phyloP scores from a whole-genome alignment of 2,113 vertebrate genomes.

The Takifugu flavidus region DNA sequence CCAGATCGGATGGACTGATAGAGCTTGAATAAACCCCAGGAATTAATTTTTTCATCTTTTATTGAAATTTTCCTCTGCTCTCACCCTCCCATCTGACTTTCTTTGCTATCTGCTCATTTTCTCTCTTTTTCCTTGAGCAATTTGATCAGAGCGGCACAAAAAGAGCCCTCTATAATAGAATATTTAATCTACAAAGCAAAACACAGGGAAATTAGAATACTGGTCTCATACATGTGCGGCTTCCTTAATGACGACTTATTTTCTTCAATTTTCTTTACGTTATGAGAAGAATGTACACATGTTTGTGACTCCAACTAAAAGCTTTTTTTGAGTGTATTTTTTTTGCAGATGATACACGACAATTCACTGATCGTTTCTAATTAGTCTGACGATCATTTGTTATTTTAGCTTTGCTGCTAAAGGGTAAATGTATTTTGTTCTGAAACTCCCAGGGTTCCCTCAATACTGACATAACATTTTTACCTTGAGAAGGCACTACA shows the following conservation, averaged over 20 bases:
- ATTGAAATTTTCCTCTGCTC: conserved; percentile 28
- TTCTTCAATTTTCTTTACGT: neutral
- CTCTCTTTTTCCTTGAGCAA: conserved; percentile 39
- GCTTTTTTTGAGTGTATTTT: no score
- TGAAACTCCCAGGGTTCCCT: no score
- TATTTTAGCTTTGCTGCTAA: no score
- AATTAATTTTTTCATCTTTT: conserved; percentile 49
- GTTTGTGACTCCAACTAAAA: no score
- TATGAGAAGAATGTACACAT: no score
- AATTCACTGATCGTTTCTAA: no score
- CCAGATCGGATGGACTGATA: conserved; percentile 45
- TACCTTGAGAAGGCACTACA: no score
- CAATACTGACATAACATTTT: no score
- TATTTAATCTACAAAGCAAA: conserved; percentile 60
- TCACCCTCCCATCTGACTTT: conserved; percentile 2
- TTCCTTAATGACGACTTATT: conserved; percentile 1
- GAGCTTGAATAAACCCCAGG: conserved; percentile 50
- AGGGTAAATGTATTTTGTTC: no score
- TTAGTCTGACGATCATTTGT: no score
- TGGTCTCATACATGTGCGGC: conserved; percentile 9
- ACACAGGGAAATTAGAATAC: conserved; percentile 52
- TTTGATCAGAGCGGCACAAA: conserved; percentile 15
- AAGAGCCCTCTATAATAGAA: conserved; percentile 44
- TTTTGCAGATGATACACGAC: no score
- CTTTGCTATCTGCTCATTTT: conserved; percentile 22